A percentile compares a stretch with the other conserved stretches of the same genome.
phyloP scores from a whole-genome alignment of 2,113 vertebrate species.

The Tupaia tana region DNA sequence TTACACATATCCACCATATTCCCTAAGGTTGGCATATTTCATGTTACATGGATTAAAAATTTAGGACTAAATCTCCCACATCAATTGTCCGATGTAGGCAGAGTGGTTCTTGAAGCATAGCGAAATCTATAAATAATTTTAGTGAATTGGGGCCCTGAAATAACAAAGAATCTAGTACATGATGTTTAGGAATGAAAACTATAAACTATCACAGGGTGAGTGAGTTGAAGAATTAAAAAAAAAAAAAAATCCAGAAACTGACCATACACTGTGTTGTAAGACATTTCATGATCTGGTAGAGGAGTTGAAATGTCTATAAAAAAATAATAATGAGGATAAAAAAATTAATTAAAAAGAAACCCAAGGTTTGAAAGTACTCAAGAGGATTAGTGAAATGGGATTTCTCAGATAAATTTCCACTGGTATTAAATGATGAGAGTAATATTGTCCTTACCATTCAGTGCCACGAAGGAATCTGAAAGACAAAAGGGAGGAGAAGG shows the following conservation, averaged over 20 bases:
- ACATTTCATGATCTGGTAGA: conserved; percentile 94
- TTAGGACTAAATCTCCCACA: conserved; percentile 57
- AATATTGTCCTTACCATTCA: conserved; percentile 94
- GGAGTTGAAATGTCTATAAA: conserved; percentile 94
- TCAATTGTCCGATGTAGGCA: conserved; percentile 31
- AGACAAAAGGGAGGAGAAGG: conserved; percentile 85
- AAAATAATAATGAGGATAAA: conserved; percentile 87
- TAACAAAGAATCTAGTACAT: conserved; percentile 67
- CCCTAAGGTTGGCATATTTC: conserved; percentile 46
- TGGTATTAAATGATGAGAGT: conserved; percentile 80
- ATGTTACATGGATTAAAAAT: conserved; percentile 53
- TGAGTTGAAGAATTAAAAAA: conserved; percentile 62
- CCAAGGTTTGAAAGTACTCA: conserved; percentile 76
- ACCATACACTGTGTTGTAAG: conserved; percentile 90
- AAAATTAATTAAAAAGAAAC: conserved; percentile 80
- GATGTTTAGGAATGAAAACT: conserved; percentile 77
- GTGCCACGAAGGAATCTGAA: conserved; percentile 97
- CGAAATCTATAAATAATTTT: conserved; percentile 79
- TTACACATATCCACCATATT: conserved; percentile 56
- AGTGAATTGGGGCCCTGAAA: conserved; percentile 87
- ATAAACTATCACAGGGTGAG: conserved; percentile 77
- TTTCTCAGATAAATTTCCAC: conserved; percentile 78
- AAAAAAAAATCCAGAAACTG: conserved; percentile 85
- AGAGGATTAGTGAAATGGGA: conserved; percentile 75
- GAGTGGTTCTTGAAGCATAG: conserved; percentile 59